phyloP scores from a whole-genome alignment of 1,140 invertebrate genomes.

The Pogonomyrmex californicus region DNA sequence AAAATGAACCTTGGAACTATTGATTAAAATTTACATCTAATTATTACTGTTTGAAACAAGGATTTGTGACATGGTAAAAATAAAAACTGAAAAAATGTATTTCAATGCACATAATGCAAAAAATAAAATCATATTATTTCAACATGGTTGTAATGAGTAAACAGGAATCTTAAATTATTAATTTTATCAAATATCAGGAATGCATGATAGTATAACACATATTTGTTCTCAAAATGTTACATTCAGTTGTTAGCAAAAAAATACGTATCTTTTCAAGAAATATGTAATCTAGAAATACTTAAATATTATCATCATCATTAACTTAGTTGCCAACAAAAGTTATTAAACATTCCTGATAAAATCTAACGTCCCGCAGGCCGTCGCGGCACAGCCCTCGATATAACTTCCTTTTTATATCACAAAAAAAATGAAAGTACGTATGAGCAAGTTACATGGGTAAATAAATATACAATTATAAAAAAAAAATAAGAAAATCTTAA shows the following conservation, averaged over 20 bases:
- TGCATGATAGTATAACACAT: conserved; percentile 25
- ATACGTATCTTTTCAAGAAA: not conserved
- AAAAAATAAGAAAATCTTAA: conserved; percentile 27
- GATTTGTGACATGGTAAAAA: too few relatives aligned
- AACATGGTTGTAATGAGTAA: not conserved
- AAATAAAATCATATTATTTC: not conserved
- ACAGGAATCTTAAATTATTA: conserved; percentile 18
- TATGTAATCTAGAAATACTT: not conserved
- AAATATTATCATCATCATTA: conserved; percentile 5
- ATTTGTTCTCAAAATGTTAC: conserved; percentile 2
- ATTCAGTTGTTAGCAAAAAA: not conserved
- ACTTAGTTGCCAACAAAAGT: not conserved
- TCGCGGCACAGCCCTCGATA: not conserved
- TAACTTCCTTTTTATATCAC: conserved; percentile 8
- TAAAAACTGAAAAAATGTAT: not conserved
- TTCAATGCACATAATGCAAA: not conserved
- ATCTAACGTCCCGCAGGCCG: not conserved
- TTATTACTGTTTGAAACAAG: not conserved
- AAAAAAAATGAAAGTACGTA: conserved; percentile 25
- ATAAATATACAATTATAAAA: not conserved
- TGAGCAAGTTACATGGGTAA: not conserved
- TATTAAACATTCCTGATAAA: conserved; percentile 34
- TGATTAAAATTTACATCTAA: not conserved
- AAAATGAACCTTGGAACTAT: not conserved
- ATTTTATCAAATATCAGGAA: conserved; percentile 34